Base-by-base conservation (phyloP, 2,113 vertebrate genomes). In the Polyodon spathula region DNA sequence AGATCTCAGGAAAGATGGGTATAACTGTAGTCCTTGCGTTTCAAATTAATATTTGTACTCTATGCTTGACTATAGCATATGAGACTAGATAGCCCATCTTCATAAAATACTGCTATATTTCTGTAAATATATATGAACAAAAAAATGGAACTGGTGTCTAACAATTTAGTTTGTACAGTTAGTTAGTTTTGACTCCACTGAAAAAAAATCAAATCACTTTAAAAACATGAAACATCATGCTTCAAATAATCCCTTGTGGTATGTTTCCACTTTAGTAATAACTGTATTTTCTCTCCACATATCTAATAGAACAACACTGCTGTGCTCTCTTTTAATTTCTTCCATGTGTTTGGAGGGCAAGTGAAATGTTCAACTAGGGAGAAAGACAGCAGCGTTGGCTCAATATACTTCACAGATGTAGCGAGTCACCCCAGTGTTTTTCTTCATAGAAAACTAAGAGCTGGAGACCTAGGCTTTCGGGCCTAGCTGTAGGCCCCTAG, bases 261-360 rank as follows among this genome's bases (percentile, higher is more conserved):
- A 78, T 93, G 89, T 90, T 93, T 90, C 89, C 89, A 92, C 89
- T 94, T 92, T 82, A 90, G 81, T 74, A 82, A 86, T 92, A 93
- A 94, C 90, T 91, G 89, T 92, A 90, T 92, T 93, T 93, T 87
- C 86, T 91, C 91, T 89, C 86, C 89, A 86, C 81, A 85, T 91
- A 87, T 91, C 89, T 89, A 89, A 90, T 89, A 89, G 87, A 91
- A 92, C 89, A 86, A 86, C 85, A 83, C 86, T 80, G 81, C 86
- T 75, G 83, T 72, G 79, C 84, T 56, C 16, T 78, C 75, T 68
- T 73, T 75, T 94, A 92, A 94, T 92, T 77, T 83, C 75, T 94
- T 94, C 91, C 90, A 89, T 86, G 84, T 93, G 92, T 78, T 68
- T 74, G 71, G 81, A 80, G 78, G 79, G 81, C 6, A 73, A 87